Evolutionary conservation across 2,888 invertebrate species (phyloP).

Genomic region (Ceratothoa steindachneri): DNA sequence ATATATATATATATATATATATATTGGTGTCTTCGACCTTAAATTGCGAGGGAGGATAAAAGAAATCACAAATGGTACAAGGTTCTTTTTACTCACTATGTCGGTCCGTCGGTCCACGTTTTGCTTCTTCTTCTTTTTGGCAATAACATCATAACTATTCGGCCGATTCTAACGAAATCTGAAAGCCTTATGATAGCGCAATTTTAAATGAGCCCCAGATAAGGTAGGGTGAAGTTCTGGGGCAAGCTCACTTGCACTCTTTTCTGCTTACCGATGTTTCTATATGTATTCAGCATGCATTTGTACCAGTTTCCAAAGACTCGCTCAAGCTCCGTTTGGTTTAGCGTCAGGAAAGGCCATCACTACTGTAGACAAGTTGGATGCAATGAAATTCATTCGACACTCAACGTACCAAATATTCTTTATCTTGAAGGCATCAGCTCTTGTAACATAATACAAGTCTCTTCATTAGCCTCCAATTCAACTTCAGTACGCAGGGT

Average conservation of each 20-base stretch:
- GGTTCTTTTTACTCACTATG: too few relatives aligned
- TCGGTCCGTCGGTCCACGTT: too few relatives aligned
- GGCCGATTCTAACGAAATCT: too few relatives aligned
- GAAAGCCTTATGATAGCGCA: conserved; percentile 91
- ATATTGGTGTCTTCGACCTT: too few relatives aligned
- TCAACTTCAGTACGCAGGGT: conserved; percentile 73
- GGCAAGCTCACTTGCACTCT: conserved; percentile 91
- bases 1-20: too few relatives aligned
- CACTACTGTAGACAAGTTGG: conserved; percentile 91
- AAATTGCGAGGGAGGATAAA: too few relatives aligned
- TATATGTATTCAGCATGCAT: conserved; percentile 94
- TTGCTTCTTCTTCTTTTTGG: too few relatives aligned
- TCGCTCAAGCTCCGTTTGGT: conserved; percentile 93
- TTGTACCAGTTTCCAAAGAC: conserved; percentile 86
- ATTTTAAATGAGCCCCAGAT: conserved; percentile 90
- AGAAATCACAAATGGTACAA: too few relatives aligned
- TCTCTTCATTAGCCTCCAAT: conserved; percentile 79
- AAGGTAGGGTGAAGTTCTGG: conserved; percentile 82
- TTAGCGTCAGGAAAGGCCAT: conserved; percentile 93
- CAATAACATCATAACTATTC: too few relatives aligned
- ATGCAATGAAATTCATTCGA: conserved; percentile 97
- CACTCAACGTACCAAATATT: conserved; percentile 98
- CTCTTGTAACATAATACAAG: conserved; percentile 90
- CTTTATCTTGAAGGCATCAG: conserved; percentile 76
- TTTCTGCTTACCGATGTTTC: conserved; percentile 86